Conservation (phyloP, 1,140 invertebrate genomes). For the Asobara japonica region DNA sequence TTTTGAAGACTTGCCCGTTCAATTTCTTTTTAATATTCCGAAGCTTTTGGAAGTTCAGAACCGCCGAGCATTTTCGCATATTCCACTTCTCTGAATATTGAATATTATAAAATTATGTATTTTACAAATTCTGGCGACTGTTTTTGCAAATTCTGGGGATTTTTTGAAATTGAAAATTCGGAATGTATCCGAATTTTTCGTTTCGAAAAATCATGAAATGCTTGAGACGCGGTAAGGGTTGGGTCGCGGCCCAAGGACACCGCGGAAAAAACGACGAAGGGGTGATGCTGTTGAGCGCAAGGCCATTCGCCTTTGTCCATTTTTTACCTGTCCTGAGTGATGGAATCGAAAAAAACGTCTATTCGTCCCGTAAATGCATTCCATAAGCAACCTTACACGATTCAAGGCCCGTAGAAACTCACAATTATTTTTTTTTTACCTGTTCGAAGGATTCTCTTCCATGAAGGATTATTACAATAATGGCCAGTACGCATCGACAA, state of each 20-base stretch:
- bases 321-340: slow-evolving; percentile 9
- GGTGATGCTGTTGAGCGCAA: slow-evolving; percentile 22
- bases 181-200: no score
- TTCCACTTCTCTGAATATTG: no score
- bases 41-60: neutral
- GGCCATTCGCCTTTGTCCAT: slow-evolving; percentile 10
- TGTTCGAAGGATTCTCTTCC: neutral
- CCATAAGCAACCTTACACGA: neutral
- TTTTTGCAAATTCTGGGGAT: no score
- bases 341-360: neutral
- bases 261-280: slow-evolving; percentile 17
- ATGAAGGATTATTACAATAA: neutral
- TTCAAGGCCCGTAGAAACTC: neutral
- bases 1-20: no score
- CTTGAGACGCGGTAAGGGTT: slow-evolving; percentile 35
- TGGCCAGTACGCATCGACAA: neutral
- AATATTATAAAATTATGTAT: no score
- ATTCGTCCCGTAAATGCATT: neutral
- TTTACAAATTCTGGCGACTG: no score
- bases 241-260: neutral
- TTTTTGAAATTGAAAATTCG: no score
- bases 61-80: no score
- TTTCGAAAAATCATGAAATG: neutral
- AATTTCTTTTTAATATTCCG: neutral
- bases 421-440: slow-evolving; percentile 1